A percentile compares a stretch with the other conserved stretches of the same genome.
phyloP scores from a whole-genome alignment of 2,113 vertebrate species.

The Dromiciops gliroides region DNA sequence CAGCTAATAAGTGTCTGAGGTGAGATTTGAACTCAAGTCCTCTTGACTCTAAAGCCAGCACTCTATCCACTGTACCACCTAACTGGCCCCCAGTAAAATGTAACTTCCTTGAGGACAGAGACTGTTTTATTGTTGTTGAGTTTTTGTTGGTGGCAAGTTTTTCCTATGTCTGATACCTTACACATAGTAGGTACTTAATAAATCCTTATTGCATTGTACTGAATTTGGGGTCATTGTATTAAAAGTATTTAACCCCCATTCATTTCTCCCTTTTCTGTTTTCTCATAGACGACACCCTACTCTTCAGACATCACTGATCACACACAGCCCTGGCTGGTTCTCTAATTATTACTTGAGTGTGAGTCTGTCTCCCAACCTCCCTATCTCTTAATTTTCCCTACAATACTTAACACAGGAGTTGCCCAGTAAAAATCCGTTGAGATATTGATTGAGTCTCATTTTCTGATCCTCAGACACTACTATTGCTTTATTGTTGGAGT shows the following conservation, averaged over 20 bases:
- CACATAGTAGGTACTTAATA: neutral
- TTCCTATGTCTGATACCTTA: neutral
- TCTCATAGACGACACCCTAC: neutral
- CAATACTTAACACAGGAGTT: neutral
- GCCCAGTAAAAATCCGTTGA: neutral
- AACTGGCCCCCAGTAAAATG: neutral
- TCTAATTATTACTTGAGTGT: neutral
- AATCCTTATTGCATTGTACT: neutral
- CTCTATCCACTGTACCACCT: too few relatives aligned
- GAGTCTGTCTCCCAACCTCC: neutral
- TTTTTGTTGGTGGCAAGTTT: too few relatives aligned
- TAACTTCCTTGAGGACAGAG: neutral
- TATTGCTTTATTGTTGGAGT: neutral
- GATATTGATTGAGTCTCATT: neutral
- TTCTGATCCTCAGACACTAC: neutral
- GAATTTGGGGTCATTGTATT: neutral
- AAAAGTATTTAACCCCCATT: neutral
- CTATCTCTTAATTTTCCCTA: neutral
- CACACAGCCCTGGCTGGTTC: neutral
- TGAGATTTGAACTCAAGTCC: too few relatives aligned
- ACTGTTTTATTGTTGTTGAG: neutral
- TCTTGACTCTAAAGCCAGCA: too few relatives aligned
- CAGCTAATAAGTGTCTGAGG: too few relatives aligned
- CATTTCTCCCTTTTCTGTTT: neutral
- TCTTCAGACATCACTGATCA: neutral